A percentile compares a stretch with the other conserved stretches of the same genome.
Evolutionary conservation across 92 coral and sea anemone species (phyloP).

Genomic region (Virgularia gustaviana): DNA sequence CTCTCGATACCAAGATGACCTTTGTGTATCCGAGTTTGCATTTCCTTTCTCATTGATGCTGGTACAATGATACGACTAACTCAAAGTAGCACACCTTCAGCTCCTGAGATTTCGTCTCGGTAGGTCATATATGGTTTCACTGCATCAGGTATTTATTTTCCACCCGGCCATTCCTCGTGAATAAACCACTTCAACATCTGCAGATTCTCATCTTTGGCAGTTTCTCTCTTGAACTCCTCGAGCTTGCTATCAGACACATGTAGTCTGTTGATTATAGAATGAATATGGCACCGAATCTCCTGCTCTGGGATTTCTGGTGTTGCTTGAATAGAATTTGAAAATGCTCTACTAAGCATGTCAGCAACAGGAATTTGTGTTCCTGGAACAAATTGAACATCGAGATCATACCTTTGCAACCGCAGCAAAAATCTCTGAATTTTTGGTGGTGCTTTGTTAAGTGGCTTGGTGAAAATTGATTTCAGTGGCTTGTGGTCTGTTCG

Average conservation of each 20-base stretch:
- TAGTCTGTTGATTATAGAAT: not conserved
- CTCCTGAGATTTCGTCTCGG: constrained; percentile 13
- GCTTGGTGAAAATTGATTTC: not conserved
- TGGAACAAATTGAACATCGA: not conserved
- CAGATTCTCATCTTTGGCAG: not conserved
- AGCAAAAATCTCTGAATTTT: constrained; percentile 16
- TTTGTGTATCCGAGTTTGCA: constrained; percentile 36
- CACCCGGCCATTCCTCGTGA: not conserved
- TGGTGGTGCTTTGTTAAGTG: not conserved
- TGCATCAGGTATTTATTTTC: constrained; percentile 36
- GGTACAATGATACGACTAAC: constrained; percentile 9
- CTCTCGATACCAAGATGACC: constrained; percentile 46
- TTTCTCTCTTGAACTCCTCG: constrained; percentile 15
- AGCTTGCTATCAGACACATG: not conserved
- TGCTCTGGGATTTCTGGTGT: constrained; percentile 9
- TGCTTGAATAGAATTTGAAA: not conserved
- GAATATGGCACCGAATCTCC: not conserved
- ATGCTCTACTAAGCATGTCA: constrained; percentile 11
- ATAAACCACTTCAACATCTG: not conserved
- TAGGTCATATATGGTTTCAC: constrained; percentile 26
- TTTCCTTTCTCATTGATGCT: not conserved
- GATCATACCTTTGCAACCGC: not conserved
- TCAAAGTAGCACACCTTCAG: not conserved
- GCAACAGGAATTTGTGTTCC: constrained; percentile 4
- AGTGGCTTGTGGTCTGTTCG: constrained; percentile 14